Evolutionary conservation across 2,888 invertebrate species (phyloP), one percentile per base, ranked within the genome.

Genomic region (Callosobruchus maculatus): DNA sequence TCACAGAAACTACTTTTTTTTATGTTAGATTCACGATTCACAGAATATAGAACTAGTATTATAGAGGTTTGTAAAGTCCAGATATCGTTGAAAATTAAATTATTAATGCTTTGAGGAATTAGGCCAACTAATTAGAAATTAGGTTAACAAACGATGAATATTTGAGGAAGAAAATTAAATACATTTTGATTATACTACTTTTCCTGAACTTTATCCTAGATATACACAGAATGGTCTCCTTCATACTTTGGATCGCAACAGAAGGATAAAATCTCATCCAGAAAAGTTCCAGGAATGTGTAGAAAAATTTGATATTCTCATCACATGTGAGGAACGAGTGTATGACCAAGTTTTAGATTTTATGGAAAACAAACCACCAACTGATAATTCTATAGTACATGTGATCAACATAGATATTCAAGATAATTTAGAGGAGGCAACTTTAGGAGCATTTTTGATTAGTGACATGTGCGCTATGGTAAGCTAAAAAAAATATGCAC

Each of bases 341-440:
- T 99, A 98, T 86, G 99, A 99, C 87, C 97, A 99, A 90, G 97
- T 99, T 21, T 90, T 97, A 73, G 97, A 98, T 87, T 96, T 94
- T 91, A 93, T 97, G 91, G 95, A 97, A 80, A 93, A 91, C 31
- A 90, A 94, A 83, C 92, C 93, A 73, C 93, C 94, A 0, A 90
- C 92, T 71, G 91, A 93, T 81, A 95, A 95, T 87, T 94, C 95
- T 73, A 95, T 97, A 5, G 97, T 96, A 1, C 99, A 99, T 89
- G 93, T 99, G 69, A 94, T 99, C 74, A 99, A 99, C 87, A 94
- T 99, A 80, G 99, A 99, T 85, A 98, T 99, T 82, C 97, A 97
- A 86, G 99, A 99, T 89, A 99, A 99, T 88, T 97, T 99, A 80
- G 99, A 99, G 87, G 99, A 99, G 88, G 99, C 99, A 0, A 97